Evolutionary conservation across 2,797 vertebrate species (phyloP), one percentile per base, ranked within the genome.

Genomic region (Aulostomus chinensis): DNA sequence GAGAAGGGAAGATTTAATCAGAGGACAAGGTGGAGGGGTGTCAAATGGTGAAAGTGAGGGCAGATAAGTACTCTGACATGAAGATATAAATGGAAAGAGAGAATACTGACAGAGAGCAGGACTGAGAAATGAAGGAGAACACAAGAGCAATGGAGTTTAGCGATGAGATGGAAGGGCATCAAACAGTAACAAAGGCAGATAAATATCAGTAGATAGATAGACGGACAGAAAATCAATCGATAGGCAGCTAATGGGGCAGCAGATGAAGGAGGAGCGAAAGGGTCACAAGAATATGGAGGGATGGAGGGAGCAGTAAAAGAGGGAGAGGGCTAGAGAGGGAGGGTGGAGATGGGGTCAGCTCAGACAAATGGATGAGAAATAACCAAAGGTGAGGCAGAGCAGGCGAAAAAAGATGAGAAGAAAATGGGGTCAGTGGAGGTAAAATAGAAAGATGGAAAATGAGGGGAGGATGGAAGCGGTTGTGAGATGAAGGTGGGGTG

Each of bases 1-100:
- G 17, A 34, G 20, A 21, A 42, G 42, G n/a, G 60, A 43, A 70
- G 70, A 83, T 82, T 78, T 45, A 74, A 80, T 83, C 73, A 76
- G 54, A 43, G 36, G 56, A 72, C 50, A 53, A 69, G 70, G 70
- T 75, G 75, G 82, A 67, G 63, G 50, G 58, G 40, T 76, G 66
- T 77, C 2, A 15, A 66, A 73, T 65, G 56, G 48, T 60, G 35
- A 76, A 76, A 65, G 49, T 48, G 59, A 66, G 48, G 68, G 61
- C 40, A 70, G 78, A 70, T 76, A 55, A 73, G 59, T 46, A 43
- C 32, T 48, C 58, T 67, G 45, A 68, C 50, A 64, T 64, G 35
- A 51, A 63, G 56, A 22, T 26, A 10, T 39, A 48, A 67, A 76
- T 69, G 30, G 58, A 66, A 32, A 48, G 50, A 69, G 30, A 60